Evolutionary conservation across 2,888 invertebrate genomes (phyloP), one percentile per base, ranked within the genome.

Genomic region (Dexiosoma caninum): DNA sequence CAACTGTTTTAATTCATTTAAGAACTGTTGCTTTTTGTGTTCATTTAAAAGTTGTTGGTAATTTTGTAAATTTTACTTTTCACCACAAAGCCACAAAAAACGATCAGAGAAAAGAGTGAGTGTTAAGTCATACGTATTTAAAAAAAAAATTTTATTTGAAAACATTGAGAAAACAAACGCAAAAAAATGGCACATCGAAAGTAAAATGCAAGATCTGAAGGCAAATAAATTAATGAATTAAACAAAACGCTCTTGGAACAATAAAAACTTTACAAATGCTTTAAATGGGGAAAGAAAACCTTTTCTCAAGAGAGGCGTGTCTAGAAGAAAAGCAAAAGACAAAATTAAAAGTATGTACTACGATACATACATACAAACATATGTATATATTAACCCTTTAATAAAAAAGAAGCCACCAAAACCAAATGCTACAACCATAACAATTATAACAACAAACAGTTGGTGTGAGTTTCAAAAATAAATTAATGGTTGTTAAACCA

Each of bases 401-500:
- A 19, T 7, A 60, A 32, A 62, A 62, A 62, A 30, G 16, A 44
- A 46, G 12, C 53, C 7, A 46, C 12, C 60, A 78, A 51, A 59
- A n/a, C 7, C 32, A 62, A 46, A 19, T 46, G 3, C 3, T 27
- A 37, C 21, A 59, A 57, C 8, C 3, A 51, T 51, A 14, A 27
- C 27, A 59, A 69, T 49, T 14, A 62, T 27, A 14, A 14, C 19
- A 37, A 51, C 10, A 40, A 57, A 53, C 10, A 21, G 10, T 7
- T 32, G 44, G 53, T 42, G n/a, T 60, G 60, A 44, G 76, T 44
- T 70, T 49, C 60, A 74, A 46, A 64, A 64, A 69, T 72, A 81
- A 81, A 77, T 77, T 81, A 81, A 81, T 81, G 77, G 81, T 81
- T 81, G 77, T 77, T 72, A 67, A 7, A 60, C 70, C 64, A 32